A percentile compares a stretch with the other conserved stretches of the same genome.
phyloP scores from a whole-genome alignment of 2,797 vertebrate genomes.

The Buphagus erythrorhynchus region DNA sequence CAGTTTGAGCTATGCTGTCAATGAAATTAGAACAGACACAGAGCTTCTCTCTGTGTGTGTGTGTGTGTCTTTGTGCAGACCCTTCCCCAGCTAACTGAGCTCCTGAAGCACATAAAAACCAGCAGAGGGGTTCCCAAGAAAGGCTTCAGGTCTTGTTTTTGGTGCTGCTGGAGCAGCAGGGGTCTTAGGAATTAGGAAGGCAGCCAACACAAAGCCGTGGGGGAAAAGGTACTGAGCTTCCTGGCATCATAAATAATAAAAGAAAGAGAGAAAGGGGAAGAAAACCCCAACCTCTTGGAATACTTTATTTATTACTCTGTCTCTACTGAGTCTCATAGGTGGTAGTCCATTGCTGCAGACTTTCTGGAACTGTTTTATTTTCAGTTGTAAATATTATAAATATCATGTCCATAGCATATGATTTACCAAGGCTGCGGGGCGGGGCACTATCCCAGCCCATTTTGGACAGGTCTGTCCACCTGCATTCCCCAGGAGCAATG shows the following conservation, averaged over 20 bases:
- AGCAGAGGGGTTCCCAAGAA: not conserved
- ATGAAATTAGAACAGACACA: not conserved
- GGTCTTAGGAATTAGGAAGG: not conserved
- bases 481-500: not conserved
- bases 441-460: not conserved
- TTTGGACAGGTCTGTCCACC: not conserved
- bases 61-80: not conserved
- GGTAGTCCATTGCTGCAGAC: not conserved
- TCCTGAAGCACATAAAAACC: not conserved
- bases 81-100: not conserved
- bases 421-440: not conserved
- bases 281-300: not conserved
- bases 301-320: not conserved
- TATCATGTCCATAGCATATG: accelerated
- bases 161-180: not conserved
- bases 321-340: not conserved
- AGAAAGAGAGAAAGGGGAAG: not conserved
- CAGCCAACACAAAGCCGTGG: not conserved
- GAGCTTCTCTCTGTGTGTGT: not conserved
- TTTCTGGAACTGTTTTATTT: not conserved
- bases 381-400: not conserved
- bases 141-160: not conserved
- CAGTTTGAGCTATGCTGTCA: not conserved
- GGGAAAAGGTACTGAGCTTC: not conserved
- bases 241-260: not conserved